Percentiles rank a stretch among this genome's conserved stretches.
These are phyloP conservation scores for Sitobion miscanthi DNA, from an alignment of 1,140 invertebrate species.

Conservation along the genomic window DNA sequence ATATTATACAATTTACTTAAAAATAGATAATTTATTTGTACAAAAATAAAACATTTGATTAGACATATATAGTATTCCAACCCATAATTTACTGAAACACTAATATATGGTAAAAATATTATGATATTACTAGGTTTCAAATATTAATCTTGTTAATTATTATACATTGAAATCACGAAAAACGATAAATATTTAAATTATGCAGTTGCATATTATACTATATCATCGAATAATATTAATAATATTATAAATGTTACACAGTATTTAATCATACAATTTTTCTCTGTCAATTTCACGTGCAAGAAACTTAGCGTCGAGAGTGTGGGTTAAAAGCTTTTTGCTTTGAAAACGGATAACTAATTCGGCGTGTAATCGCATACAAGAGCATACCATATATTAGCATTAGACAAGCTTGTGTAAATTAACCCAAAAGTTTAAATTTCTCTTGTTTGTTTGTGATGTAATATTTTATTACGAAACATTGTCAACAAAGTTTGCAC, in stretches of 20 bases:
- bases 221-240: background rate
- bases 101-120: background rate
- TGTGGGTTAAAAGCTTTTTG: conserved; percentile 16
- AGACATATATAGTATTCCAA: background rate
- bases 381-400: background rate
- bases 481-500: background rate
- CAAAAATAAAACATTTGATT: background rate
- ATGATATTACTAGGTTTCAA: background rate
- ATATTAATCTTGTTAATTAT: background rate
- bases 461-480: background rate
- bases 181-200: background rate
- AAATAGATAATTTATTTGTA: background rate
- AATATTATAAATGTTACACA: background rate
- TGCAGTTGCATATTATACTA: background rate
- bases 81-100: background rate
- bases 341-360: conserved; percentile 21
- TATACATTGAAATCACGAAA: background rate
- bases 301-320: background rate
- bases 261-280: background rate
- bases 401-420: conserved; percentile 26
- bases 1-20: background rate
- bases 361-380: conserved; percentile 24
- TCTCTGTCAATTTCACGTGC: background rate
- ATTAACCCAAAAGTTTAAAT: conserved; percentile 30
- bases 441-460: background rate